phyloP scores from a whole-genome alignment of 1,140 invertebrate species.

The Magallana angulata region DNA sequence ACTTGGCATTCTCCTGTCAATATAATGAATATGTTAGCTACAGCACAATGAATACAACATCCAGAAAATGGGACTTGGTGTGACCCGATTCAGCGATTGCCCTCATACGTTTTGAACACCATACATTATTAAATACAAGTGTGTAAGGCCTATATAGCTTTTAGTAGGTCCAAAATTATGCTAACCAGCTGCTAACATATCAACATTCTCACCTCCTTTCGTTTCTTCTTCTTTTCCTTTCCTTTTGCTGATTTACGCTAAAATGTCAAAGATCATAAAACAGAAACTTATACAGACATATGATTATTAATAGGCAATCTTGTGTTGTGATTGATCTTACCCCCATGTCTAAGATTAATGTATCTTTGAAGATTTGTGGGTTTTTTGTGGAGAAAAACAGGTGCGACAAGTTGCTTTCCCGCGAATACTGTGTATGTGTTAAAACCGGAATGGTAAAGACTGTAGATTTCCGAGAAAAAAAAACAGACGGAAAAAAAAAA shows the following conservation, averaged over 20 bases:
- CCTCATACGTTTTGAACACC: too few species aligned
- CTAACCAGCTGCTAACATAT: too few species aligned
- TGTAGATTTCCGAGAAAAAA: not conserved
- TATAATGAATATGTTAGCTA: conserved; percentile 15
- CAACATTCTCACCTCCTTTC: conserved; percentile 68
- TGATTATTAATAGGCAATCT: too few species aligned
- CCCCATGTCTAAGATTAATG: not conserved
- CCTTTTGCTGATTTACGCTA: conserved; percentile 73
- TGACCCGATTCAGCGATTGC: too few species aligned
- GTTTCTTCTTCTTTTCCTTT: conserved; percentile 71
- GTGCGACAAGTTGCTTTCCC: not conserved
- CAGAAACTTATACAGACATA: not conserved
- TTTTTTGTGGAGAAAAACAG: too few species aligned
- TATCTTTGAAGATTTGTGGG: not conserved
- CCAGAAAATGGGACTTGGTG: too few species aligned
- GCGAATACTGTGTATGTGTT: not conserved
- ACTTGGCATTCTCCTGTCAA: conserved; percentile 69
- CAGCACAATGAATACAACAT: not conserved
- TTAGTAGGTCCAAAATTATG: too few species aligned
- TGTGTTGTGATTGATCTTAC: not conserved
- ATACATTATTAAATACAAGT: too few species aligned
- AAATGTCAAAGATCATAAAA: conserved; percentile 41
- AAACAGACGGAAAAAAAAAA: not conserved
- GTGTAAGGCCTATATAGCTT: too few species aligned
- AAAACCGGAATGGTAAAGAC: not conserved